These are phyloP conservation scores for Spheniscus mendiculus DNA, from an alignment of 2,113 vertebrate genomes.

Conservation along the genomic window DNA sequence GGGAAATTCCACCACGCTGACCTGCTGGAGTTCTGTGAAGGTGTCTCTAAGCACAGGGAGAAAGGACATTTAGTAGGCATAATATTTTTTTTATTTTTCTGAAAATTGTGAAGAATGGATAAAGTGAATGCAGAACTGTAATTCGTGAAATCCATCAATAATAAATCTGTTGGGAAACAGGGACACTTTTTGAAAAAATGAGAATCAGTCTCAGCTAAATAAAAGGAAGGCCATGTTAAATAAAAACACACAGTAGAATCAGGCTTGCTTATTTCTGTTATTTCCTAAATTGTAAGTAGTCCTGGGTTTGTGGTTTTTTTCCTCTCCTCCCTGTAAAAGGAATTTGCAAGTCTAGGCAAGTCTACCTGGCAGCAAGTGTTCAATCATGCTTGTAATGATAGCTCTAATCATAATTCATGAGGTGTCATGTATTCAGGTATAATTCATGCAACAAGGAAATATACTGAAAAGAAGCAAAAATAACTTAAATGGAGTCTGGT, in stretches of 20 bases:
- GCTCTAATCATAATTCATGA: constrained; percentile 24
- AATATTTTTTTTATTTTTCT: background rate
- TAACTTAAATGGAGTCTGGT: background rate
- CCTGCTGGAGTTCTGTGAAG: background rate
- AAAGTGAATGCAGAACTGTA: background rate
- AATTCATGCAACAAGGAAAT: background rate
- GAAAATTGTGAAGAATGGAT: background rate
- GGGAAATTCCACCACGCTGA: background rate
- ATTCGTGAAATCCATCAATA: background rate
- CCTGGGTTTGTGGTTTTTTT: accelerated
- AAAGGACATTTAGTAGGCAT: background rate
- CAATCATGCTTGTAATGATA: constrained; percentile 40
- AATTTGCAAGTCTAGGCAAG: constrained; percentile 12
- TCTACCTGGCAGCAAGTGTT: background rate
- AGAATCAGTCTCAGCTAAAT: background rate
- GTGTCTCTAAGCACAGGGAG: background rate
- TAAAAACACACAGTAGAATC: background rate
- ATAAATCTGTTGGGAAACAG: background rate
- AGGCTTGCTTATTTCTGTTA: background rate
- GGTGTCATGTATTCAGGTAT: background rate
- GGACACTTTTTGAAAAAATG: background rate
- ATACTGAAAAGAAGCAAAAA: background rate
- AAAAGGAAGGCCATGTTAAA: background rate
- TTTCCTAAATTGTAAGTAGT: background rate
- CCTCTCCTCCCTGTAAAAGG: background rate